Evolutionary conservation across 2,888 invertebrate genomes (phyloP).

Genomic region (Plutella xylostella): DNA sequence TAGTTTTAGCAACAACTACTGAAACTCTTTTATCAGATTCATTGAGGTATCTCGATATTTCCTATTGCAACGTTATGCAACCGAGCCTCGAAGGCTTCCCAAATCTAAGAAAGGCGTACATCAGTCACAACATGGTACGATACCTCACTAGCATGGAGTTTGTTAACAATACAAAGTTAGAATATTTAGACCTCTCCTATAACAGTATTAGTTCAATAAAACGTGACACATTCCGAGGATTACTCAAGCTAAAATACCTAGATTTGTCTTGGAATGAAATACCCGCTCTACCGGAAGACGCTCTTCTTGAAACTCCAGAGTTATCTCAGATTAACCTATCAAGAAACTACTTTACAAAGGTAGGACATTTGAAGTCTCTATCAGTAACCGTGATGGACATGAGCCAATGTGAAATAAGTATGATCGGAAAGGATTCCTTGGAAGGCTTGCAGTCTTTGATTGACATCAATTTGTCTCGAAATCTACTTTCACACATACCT

Average conservation of each 20-base stretch:
- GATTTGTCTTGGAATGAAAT: constrained; percentile 80
- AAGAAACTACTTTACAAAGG: constrained; percentile 71
- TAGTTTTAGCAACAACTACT: constrained; percentile 52
- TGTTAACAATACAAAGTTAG: constrained; percentile 69
- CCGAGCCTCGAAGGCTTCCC: constrained; percentile 73
- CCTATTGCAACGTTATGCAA: constrained; percentile 71
- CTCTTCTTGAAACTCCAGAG: constrained; percentile 71
- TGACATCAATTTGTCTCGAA: constrained; percentile 74
- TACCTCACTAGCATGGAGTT: constrained; percentile 71
- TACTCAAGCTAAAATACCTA: constrained; percentile 68
- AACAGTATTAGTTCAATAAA: constrained; percentile 74
- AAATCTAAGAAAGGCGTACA: constrained; percentile 64
- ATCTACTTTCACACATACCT: constrained; percentile 73
- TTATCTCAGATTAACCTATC: constrained; percentile 73
- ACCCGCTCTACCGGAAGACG: constrained; percentile 65
- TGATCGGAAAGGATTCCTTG: constrained; percentile 67
- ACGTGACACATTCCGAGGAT: constrained; percentile 69
- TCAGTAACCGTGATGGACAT: constrained; percentile 71
- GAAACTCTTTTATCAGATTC: constrained; percentile 58
- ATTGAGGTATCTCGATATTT: constrained; percentile 69
- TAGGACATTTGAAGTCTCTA: constrained; percentile 68
- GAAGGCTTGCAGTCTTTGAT: constrained; percentile 70
- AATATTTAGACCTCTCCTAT: constrained; percentile 73
- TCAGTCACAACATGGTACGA: constrained; percentile 75
- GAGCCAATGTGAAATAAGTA: constrained; percentile 75